Evolutionary conservation across 2,888 invertebrate genomes (phyloP), one percentile per base, ranked within the genome.

Genomic region (Agonopterix subpropinquella): DNA sequence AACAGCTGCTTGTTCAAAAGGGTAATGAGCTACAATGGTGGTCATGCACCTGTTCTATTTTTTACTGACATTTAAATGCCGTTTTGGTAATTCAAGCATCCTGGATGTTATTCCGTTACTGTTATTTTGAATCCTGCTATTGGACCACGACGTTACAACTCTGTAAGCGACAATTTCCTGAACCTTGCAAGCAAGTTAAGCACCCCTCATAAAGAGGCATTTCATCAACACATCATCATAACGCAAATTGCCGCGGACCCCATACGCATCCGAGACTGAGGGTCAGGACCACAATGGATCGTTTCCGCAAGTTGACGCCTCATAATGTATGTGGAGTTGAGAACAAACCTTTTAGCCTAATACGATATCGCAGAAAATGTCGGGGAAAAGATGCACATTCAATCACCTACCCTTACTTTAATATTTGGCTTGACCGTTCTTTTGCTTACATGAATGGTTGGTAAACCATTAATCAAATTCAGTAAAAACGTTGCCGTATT

Each of bases 271-370:
- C 61, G 61, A 59, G 58, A 56, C 60, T 53, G 63, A 67, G 69
- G 69, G 75, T 64, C 72, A 66, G 62, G 52, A 64, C 66, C 70
- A 77, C 77, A 83, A 85, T 85, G 75, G 79, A 79, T 80, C 71
- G 71, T 76, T 81, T 84, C 84, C 83, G 79, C 74, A 70, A 72
- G 67, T 74, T 73, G 75, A 70, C 70, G 69, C 72, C 70, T 73
- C 71, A 71, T 77, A 72, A 75, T 70, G 61, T 70, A 62, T 69
- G 48, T 11, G 45, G 48, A 39, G 36, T 37, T 53, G 64, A 67
- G 65, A 65, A 70, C 65, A 65, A 56, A 57, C 64, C 65, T 73
- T 73, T 73, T 65, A 69, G 57, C 64, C 58, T 68, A 61, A 73
- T 70, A 54, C 46, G 51, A 48, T 44, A 37, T 28, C 5, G 18